Base-by-base conservation (phyloP, 1,140 invertebrate species). In the Zaprionus taronus region DNA sequence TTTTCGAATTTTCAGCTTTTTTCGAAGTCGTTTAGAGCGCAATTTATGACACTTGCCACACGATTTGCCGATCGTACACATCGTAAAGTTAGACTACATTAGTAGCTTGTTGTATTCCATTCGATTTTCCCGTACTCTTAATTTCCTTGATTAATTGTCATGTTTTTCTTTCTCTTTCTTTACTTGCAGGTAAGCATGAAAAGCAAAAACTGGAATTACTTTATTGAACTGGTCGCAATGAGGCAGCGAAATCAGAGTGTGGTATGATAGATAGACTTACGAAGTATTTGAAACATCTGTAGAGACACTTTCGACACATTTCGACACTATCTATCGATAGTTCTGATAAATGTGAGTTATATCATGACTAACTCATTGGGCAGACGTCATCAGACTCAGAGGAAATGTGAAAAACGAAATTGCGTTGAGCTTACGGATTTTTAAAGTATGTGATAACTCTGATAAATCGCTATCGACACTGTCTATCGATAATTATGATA, bases 81-180 rank as follows among this genome's bases (percentile, higher is more conserved):
- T 44, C 53, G 34, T 26, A 36, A 47, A 47, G 55, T 56, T 57
- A 70, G 24, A 69, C 56, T 69, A 57, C 49, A 41, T 61, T 24
- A 28, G 17, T 22, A 14, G 44, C 5, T 17, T 26, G 17, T 17
- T 26, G 17, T 62, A 36, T 55, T 31, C 6, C 34, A 53, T 58
- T 53, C 11, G 47, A 53, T 58, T 53, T n/a, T 61, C 36, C 20
- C 17, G n/a, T 11, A 14, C 4, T 22, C 14, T 44, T 17, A 63
- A 77, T 72, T 76, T 79, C 81, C 81, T 81, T 65, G 84, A 87
- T 89, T 87, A 89, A 87, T 80, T 76, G 77, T 73, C 66, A 66
- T 72, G 65, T 75, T 67, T 70, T 11, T 73, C 34, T 64, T 56
- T 56, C 11, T 53, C 41, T 26, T 67, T 74, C 76, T 81, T 66